Evolutionary conservation across 2,113 vertebrate genomes (phyloP), one percentile per base, ranked within the genome.

Genomic region (Psittacula cyanocephala): DNA sequence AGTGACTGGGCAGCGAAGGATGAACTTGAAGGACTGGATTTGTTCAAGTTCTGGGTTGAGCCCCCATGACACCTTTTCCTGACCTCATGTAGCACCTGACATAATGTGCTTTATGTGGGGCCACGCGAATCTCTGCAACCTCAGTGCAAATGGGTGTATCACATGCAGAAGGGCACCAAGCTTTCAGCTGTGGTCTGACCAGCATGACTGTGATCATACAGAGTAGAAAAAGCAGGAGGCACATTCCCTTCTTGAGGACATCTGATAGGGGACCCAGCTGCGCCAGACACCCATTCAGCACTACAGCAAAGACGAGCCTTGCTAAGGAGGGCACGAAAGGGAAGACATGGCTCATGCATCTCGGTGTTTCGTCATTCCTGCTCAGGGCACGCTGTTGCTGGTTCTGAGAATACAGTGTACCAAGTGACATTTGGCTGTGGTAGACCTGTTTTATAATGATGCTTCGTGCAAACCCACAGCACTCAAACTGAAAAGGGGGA

Each of bases 401-500:
- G 35, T 97, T 97, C 96, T 95, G 89, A 95, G 94, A 95, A 89
- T 23, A n/a, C 2, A 33, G 33, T 41, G 46, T 75, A 69, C 65
- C 83, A 75, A 83, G 14, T 96, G 95, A 94, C 94, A 93, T 97
- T 93, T 95, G 86, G 17, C 83, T 95, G 91, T 92, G 91, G 91
- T 55, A 86, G 94, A 86, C 47, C 67, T 95, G 62, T 89, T 93
- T 79, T 81, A 84, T 69, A 78, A 72, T 63, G 77, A 92, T 4
- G 2, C 33, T 86, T 92, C 5, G 0, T 57, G 74, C 35, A 93
- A 96, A 95, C 93, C 93, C 89, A 86, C 95, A 84, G 64, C 9
- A 92, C 64, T 95, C 91, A 92, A 90, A 81, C 50, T 75, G 92
- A 95, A 81, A 86, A 89, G 74, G 27, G 28, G 72, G 83, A 91